phyloP scores from a whole-genome alignment of 2,888 invertebrate species.

The Cantharis rustica region DNA sequence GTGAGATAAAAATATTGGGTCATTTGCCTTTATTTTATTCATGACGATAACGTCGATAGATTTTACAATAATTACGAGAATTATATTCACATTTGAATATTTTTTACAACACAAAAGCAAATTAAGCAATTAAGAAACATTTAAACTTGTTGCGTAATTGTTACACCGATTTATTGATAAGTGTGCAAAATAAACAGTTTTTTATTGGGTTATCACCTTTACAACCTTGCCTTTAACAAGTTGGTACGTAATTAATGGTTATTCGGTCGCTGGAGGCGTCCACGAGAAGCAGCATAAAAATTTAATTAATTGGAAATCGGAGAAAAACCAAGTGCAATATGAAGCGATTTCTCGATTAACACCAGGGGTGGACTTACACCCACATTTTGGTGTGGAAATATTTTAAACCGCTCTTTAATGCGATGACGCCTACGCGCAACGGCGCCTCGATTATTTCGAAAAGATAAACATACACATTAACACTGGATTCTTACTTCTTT shows the following conservation, averaged over 20 bases:
- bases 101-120: not conserved
- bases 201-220: not conserved
- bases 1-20: not conserved
- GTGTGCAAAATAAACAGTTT: not conserved
- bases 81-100: not conserved
- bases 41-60: not conserved
- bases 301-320: not conserved
- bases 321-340: not conserved
- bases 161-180: not conserved
- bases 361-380: not conserved
- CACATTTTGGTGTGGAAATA: not conserved
- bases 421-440: too few species aligned
- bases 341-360: not conserved
- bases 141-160: not conserved
- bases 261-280: not conserved
- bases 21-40: not conserved
- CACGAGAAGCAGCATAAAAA: not conserved
- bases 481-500: too few species aligned
- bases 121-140: not conserved
- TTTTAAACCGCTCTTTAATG: not conserved
- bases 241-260: not conserved
- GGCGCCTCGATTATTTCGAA: too few species aligned
- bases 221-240: not conserved
- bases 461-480: too few species aligned
- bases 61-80: not conserved